Evolutionary conservation across 2,113 vertebrate species (phyloP), one percentile per base, ranked within the genome.

Genomic region (Chloebia gouldiae): DNA sequence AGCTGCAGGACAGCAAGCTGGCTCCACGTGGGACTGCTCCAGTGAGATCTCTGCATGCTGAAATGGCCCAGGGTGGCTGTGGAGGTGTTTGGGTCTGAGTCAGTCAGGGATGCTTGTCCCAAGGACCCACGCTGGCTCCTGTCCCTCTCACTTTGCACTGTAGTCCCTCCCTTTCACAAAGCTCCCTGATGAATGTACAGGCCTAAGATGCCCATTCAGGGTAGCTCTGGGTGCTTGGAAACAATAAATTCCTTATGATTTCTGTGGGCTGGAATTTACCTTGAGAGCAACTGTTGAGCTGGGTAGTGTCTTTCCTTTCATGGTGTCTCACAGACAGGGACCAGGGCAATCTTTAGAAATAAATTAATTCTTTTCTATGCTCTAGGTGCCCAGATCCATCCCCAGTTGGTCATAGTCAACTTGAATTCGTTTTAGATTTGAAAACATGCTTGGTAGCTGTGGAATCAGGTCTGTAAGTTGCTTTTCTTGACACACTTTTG

Each of bases 131-230:
- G 18, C 3, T n/a, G 23, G 40, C 30, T 39, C 20, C 51, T 72
- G 22, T 23, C 37, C 40, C 37, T 39, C 51, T 61, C 40, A 7
- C 3, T 35, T 8, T 6, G 42, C 63, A 6, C 51, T 5, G 53
- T 9, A 49, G 54, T 27, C 37, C 37, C n/a, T 60, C 35, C 31
- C 25, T 25, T 3, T 65, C 61, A 15, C 2, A 3, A 19, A 61
- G 39, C 64, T 69, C 56, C 56, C 3, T 0, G 5, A 18, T 35
- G 71, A 42, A 11, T 21, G 47, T 22, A 6, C 8, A 16, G 39
- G 35, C 0, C 0, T 13, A 22, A 39, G 2, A 0, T 7, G 15
- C 20, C 27, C 5, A 0, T 31, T 77, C 8, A 23, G 6, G 12
- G 17, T 31, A 60, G 39, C 20, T 37, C 54, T 69, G 60, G 23